Conservation (phyloP, 2,797 vertebrate species). For the Crax fasciolata region DNA sequence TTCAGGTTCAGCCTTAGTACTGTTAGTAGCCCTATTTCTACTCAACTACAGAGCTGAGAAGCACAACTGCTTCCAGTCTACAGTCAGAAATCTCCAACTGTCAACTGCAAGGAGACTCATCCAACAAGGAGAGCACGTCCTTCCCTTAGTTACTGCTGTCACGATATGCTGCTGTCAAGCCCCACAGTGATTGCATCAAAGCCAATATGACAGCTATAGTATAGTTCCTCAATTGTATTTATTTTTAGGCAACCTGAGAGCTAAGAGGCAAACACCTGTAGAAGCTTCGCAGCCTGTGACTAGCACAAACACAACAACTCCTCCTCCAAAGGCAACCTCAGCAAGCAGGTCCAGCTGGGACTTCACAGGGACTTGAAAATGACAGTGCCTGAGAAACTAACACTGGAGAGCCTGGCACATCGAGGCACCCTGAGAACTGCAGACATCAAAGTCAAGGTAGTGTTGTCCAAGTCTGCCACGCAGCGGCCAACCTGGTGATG, state of each 20-base stretch:
- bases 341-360: not conserved
- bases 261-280: not conserved
- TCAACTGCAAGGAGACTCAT: not conserved
- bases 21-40: not conserved
- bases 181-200: accelerated
- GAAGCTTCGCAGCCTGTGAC: not conserved
- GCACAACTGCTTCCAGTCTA: not conserved
- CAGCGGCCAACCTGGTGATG: not conserved
- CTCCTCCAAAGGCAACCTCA: not conserved
- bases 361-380: not conserved
- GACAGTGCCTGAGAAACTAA: not conserved
- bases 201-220: not conserved
- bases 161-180: not conserved
- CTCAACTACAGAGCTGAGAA: not conserved
- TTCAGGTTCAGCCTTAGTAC: not conserved
- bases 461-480: not conserved
- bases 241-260: not conserved
- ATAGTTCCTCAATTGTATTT: not conserved
- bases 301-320: not conserved
- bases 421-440: not conserved
- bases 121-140: not conserved
- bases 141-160: not conserved
- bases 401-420: not conserved
- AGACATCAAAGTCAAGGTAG: not conserved
- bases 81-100: not conserved